Base-by-base conservation (phyloP, 1,140 invertebrate genomes). In the Hypothenemus hampei region DNA sequence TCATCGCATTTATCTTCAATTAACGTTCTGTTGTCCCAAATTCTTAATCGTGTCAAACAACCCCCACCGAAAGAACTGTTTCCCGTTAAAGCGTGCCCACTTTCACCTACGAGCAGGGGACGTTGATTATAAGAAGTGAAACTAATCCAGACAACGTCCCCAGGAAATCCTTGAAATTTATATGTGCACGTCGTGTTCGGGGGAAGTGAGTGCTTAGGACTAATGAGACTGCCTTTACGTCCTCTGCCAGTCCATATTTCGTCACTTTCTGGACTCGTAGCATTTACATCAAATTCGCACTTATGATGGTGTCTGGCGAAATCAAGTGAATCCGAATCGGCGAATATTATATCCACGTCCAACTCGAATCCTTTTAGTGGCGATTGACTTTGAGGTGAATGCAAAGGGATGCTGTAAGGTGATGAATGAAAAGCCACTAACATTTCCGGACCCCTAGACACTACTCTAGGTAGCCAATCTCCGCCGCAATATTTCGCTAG, bases 401-500 rank as follows among this genome's bases (percentile, higher is more conserved):
- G 81, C 13, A 88, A 72, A 1, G 87, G 85, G 40, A 87, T 84
- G 36, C 85, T 85, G 65, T 83, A 82, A 0, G 81, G 81, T 16
- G 82, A 89, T 31, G 84, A 91, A 69, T 87, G 83, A 64, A 92
- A 90, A 16, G 88, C 87, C 1, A 93, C 84, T n/a, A 91, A 74
- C 82, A 93, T 89, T 59, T 85, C 82, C 0, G 87, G 81, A 1
- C 88, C 86, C 19, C 76, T 69, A 35, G 82, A 81, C 11, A 84
- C 80, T 11, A 93, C 81, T 33, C 80, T 74, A 0, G 89, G 87
- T 57, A 92, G 72, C 72, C 84, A 86, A 70, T 86, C 84, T 8
- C 89, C 89, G 3, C 90, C 91, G 68, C 91, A 94, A 68, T 91
- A 91, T 61, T 89, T 84, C 35, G 91, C 79, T 55, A 94, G 75